Evolutionary conservation across 2,113 vertebrate genomes (phyloP).

Genomic region (Pelvicachromis taeniatus): DNA sequence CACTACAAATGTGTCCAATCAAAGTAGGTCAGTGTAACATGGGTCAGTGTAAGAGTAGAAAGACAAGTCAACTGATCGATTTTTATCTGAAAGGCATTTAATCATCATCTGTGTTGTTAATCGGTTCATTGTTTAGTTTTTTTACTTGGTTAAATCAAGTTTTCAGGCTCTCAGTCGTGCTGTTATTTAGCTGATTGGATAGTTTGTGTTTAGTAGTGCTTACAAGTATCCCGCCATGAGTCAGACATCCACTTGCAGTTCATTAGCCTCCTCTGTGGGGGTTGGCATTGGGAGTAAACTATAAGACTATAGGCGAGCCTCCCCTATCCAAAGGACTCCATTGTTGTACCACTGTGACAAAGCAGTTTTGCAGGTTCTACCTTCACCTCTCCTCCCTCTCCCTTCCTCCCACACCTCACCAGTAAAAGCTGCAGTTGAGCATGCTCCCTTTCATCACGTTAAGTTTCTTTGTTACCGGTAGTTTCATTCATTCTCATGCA

Average conservation of each 20-base stretch:
- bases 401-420: neutral
- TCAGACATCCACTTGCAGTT: neutral
- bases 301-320: slow-evolving; percentile 9
- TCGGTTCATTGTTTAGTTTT: neutral
- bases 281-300: neutral
- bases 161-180: neutral
- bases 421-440: neutral
- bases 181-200: neutral
- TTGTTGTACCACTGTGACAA: slow-evolving; percentile 67
- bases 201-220: neutral
- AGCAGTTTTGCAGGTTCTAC: slow-evolving; percentile 70
- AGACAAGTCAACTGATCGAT: neutral
- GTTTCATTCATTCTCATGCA: slow-evolving; percentile 47
- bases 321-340: slow-evolving; percentile 11
- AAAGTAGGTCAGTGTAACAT: neutral
- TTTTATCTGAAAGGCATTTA: neutral
- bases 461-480: slow-evolving; percentile 38
- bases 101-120: neutral
- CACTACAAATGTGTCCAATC: neutral
- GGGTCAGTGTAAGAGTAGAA: neutral
- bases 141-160: neutral
- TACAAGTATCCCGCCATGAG: neutral
- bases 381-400: slow-evolving; percentile 24
- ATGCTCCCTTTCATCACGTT: neutral
- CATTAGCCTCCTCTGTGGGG: neutral